Evolutionary conservation across 1,140 invertebrate genomes (phyloP).

Genomic region (Diplogasteroides magnus): DNA sequence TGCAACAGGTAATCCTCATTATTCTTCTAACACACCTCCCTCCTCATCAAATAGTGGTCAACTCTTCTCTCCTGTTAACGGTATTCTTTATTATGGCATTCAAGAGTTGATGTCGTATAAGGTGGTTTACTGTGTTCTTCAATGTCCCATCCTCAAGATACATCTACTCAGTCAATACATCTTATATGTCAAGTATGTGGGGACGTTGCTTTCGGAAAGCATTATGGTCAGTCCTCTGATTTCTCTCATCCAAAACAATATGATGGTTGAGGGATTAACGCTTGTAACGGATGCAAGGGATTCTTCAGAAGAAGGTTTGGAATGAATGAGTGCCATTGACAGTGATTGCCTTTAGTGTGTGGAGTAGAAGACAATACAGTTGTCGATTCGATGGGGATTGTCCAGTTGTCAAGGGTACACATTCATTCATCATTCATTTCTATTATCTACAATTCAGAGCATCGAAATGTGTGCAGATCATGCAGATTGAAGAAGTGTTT

Average conservation of each 20-base stretch:
- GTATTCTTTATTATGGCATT: no score
- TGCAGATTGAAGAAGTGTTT: slow-evolving; percentile 61
- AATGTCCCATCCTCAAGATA: background rate
- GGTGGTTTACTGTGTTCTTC: no score
- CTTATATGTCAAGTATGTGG: slow-evolving; percentile 83
- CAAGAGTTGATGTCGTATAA: no score
- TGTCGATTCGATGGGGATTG: slow-evolving; percentile 60
- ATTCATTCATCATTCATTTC: background rate
- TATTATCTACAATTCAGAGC: slow-evolving; percentile 60
- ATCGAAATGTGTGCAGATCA: slow-evolving; percentile 63
- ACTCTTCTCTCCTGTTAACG: no score
- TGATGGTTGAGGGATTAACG: no score
- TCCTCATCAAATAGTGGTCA: no score
- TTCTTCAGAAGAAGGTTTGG: slow-evolving; percentile 68
- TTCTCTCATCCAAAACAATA: no score
- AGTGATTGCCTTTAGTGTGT: slow-evolving; percentile 21
- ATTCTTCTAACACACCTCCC: no score
- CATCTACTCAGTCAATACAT: background rate
- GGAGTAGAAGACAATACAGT: slow-evolving; percentile 29
- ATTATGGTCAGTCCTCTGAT: no score
- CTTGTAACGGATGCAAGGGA: slow-evolving; percentile 94
- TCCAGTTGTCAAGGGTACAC: slow-evolving; percentile 76
- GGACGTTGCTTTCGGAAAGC: slow-evolving; percentile 91
- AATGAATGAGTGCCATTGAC: background rate
- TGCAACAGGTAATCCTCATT: no score